phyloP scores from a whole-genome alignment of 1,140 invertebrate species.

The Trichomalopsis sarcophagae region DNA sequence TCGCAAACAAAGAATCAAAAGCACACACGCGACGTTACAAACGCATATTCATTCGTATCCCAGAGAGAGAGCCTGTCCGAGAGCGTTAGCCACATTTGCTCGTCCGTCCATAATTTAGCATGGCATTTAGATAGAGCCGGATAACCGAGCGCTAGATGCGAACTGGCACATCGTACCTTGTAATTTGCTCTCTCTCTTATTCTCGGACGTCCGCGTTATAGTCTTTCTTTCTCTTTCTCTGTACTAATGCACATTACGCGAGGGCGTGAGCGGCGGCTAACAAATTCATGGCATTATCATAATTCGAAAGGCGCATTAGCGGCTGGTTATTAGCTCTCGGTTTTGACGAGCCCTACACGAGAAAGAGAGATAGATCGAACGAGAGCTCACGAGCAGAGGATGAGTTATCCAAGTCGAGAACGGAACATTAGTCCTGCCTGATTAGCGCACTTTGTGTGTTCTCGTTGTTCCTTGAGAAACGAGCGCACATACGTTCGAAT shows the following conservation, averaged over 20 bases:
- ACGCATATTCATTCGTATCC: not conserved
- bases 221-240: not conserved
- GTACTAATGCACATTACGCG: constrained; percentile 6
- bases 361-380: not conserved
- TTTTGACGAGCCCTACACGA: not conserved
- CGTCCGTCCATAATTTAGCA: constrained; percentile 53
- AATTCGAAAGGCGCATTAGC: constrained; percentile 49
- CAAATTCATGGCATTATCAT: constrained; percentile 51
- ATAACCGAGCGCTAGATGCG: constrained; percentile 48
- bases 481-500: not conserved
- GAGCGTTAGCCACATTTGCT: constrained; percentile 25
- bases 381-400: not conserved
- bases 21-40: not conserved
- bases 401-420: not conserved
- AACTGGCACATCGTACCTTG: constrained; percentile 49
- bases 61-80: not conserved
- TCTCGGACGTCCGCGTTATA: constrained; percentile 28
- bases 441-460: not conserved
- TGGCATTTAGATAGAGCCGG: constrained; percentile 56
- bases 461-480: not conserved
- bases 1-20: not conserved
- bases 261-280: constrained; percentile 31
- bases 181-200: constrained; percentile 37
- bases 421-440: not conserved
- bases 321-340: constrained; percentile 16